A percentile compares a stretch with the other conserved stretches of the same genome.
Evolutionary conservation across 2,113 vertebrate species (phyloP).

Genomic region (Grus americana): DNA sequence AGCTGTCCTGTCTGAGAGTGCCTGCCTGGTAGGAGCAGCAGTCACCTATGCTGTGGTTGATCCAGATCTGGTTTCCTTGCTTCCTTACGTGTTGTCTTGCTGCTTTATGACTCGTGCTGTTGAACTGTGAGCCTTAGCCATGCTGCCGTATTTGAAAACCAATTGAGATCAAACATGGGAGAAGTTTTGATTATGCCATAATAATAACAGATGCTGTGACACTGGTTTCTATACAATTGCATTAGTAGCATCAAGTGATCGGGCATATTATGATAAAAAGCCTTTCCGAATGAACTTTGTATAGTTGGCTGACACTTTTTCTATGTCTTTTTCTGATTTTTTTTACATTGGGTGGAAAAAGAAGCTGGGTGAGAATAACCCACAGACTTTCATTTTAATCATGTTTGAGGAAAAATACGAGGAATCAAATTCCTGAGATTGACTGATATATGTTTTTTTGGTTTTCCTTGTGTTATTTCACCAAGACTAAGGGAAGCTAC

Average conservation of each 20-base stretch:
- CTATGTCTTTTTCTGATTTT: background rate
- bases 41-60: background rate
- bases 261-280: background rate
- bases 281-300: background rate
- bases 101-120: background rate
- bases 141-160: background rate
- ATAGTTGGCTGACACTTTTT: background rate
- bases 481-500: background rate
- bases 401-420: background rate
- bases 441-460: background rate
- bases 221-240: background rate
- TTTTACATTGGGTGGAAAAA: background rate
- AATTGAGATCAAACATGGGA: too few species aligned
- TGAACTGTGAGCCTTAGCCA: background rate
- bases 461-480: background rate
- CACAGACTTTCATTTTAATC: background rate
- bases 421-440: background rate
- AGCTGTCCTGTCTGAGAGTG: background rate
- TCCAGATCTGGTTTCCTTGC: background rate
- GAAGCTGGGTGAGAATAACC: background rate
- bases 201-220: background rate
- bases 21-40: background rate
- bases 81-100: background rate
- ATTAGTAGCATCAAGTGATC: background rate
- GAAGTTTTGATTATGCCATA: background rate